Evolutionary conservation across 2,113 vertebrate genomes (phyloP).

Genomic region (Megaleporinus macrocephalus): DNA sequence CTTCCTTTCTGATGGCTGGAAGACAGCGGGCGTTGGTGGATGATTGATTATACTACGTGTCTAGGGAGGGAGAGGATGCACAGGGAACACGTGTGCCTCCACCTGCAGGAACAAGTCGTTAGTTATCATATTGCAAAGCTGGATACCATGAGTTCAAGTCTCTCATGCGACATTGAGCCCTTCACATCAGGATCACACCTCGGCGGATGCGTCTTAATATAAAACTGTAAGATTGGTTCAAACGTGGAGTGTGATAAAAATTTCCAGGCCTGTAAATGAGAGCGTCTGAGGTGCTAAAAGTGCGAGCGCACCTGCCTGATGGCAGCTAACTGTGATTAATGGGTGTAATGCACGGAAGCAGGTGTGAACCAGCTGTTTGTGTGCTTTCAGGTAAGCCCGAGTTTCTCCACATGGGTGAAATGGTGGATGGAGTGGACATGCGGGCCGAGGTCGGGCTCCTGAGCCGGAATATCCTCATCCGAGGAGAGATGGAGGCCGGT

Average conservation of each 20-base stretch:
- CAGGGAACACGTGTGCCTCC: neutral
- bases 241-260: neutral
- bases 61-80: neutral
- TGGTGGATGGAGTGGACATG: constrained; percentile 92
- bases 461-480: constrained; percentile 84
- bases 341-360: neutral
- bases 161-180: neutral
- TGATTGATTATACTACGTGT: constrained; percentile 31
- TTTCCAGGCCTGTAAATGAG: neutral
- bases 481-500: constrained; percentile 83
- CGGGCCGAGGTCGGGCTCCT: constrained; percentile 93
- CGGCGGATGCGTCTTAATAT: neutral
- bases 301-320: neutral
- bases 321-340: neutral
- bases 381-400: constrained; percentile 80
- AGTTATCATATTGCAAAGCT: neutral
- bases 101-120: neutral
- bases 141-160: neutral
- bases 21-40: neutral
- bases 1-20: constrained; percentile 9
- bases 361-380: neutral
- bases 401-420: constrained; percentile 87
- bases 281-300: neutral
- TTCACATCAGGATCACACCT: constrained; percentile 1
- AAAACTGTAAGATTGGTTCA: neutral